phyloP scores from a whole-genome alignment of 2,888 invertebrate genomes.

The Chrysomela aeneicollis region DNA sequence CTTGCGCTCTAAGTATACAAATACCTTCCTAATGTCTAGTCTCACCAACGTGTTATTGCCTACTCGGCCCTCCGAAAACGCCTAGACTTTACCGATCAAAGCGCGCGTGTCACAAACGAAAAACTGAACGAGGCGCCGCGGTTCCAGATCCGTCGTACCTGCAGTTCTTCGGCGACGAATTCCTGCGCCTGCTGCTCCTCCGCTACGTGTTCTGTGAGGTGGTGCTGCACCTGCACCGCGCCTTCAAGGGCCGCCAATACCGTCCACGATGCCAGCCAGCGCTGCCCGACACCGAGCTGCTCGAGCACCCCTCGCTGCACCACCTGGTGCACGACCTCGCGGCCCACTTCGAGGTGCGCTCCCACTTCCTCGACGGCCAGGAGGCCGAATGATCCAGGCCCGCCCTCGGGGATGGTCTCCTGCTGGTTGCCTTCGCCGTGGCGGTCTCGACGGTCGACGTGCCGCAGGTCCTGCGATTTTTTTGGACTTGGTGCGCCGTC shows the following conservation, averaged over 20 bases:
- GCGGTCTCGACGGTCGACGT: constrained; percentile 39
- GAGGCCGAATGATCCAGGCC: constrained; percentile 71
- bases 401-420: constrained; percentile 49
- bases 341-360: constrained; percentile 81
- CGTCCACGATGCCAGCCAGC: constrained; percentile 87
- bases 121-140: too few relatives aligned
- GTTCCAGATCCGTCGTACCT: constrained; percentile 73
- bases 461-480: constrained; percentile 44
- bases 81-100: too few relatives aligned
- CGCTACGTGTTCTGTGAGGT: constrained; percentile 95
- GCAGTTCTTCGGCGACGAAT: constrained; percentile 95
- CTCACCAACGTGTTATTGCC: too few relatives aligned
- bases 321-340: constrained; percentile 85
- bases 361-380: constrained; percentile 71
- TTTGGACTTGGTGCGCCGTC: constrained; percentile 43
- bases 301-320: constrained; percentile 83
- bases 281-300: constrained; percentile 84
- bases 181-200: constrained; percentile 85
- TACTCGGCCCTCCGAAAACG: too few relatives aligned
- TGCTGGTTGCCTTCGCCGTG: constrained; percentile 46
- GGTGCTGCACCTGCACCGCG: constrained; percentile 86
- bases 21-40: too few relatives aligned
- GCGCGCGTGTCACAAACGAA: too few relatives aligned
- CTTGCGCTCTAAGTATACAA: too few relatives aligned
- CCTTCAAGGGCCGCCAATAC: constrained; percentile 84